Conservation (phyloP, 2,797 vertebrate species). For the Sebastes minor region DNA sequence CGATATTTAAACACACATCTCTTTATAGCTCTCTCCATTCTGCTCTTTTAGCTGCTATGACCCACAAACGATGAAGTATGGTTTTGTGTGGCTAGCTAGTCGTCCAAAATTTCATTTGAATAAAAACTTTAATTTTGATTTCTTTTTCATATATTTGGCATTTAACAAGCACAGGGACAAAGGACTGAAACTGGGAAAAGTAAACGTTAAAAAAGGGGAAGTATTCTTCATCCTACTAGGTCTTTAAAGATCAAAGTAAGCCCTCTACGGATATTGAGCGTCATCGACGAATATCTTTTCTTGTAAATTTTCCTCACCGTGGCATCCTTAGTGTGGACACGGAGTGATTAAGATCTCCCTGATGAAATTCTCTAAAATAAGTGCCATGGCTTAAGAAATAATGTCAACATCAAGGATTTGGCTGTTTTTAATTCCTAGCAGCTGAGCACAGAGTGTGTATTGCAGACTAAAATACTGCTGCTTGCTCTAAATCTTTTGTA, state of each 20-base stretch:
- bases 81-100: background rate
- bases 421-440: slow-evolving; percentile 33
- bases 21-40: background rate
- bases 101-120: too few species aligned
- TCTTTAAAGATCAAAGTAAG: background rate
- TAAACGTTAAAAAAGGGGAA: too few species aligned
- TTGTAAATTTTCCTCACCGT: background rate
- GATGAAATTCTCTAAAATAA: slow-evolving; percentile 33
- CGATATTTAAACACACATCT: background rate
- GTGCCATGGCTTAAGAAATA: slow-evolving; percentile 15
- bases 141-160: background rate
- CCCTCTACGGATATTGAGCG: background rate
- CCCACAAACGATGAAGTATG: background rate
- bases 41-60: background rate
- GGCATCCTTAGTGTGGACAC: slow-evolving; percentile 4
- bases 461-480: slow-evolving; percentile 46
- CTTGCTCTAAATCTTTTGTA: slow-evolving; percentile 46
- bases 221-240: too few species aligned
- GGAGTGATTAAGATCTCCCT: background rate
- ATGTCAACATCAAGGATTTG: slow-evolving; percentile 32
- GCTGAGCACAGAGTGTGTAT: slow-evolving; percentile 19
- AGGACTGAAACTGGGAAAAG: background rate
- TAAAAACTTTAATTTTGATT: background rate
- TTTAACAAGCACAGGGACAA: background rate
- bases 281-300: background rate